Conservation (phyloP, 2,113 vertebrate species). For the Blennius ocellaris region DNA sequence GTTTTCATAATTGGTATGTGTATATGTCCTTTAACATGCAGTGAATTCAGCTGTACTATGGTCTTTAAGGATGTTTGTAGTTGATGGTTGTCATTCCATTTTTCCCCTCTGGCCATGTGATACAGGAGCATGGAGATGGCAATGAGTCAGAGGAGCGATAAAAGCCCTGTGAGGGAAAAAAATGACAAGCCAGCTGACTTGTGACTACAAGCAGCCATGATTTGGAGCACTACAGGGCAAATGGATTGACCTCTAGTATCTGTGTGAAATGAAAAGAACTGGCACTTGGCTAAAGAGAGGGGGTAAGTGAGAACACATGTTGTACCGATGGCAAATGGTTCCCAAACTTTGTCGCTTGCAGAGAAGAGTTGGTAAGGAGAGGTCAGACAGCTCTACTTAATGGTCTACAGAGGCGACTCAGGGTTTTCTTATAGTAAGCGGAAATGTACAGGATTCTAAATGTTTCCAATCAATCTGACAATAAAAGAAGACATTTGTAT, state of each 20-base stretch:
- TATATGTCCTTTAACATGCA: too few species aligned
- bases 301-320: constrained; percentile 2
- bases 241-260: constrained; percentile 46
- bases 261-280: constrained; percentile 36
- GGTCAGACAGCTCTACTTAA: constrained; percentile 41
- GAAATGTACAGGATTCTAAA: too few species aligned
- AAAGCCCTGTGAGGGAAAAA: constrained; percentile 14
- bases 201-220: constrained; percentile 42
- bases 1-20: too few species aligned
- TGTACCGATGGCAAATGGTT: constrained; percentile 29
- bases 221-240: constrained; percentile 25
- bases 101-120: background rate
- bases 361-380: constrained; percentile 38
- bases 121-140: constrained; percentile 3
- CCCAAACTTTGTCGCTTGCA: constrained; percentile 21
- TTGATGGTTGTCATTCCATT: too few species aligned
- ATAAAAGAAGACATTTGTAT: constrained; percentile 1
- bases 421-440: constrained; percentile 13
- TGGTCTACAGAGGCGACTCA: constrained; percentile 15
- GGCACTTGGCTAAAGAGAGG: constrained; percentile 27
- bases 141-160: constrained; percentile 36
- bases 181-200: constrained; percentile 36
- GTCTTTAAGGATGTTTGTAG: too few species aligned
- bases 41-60: too few species aligned
- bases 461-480: background rate